These are phyloP conservation scores for Ormyrus rosae DNA, from an alignment of 2,888 invertebrate species.

Conservation along the genomic window DNA sequence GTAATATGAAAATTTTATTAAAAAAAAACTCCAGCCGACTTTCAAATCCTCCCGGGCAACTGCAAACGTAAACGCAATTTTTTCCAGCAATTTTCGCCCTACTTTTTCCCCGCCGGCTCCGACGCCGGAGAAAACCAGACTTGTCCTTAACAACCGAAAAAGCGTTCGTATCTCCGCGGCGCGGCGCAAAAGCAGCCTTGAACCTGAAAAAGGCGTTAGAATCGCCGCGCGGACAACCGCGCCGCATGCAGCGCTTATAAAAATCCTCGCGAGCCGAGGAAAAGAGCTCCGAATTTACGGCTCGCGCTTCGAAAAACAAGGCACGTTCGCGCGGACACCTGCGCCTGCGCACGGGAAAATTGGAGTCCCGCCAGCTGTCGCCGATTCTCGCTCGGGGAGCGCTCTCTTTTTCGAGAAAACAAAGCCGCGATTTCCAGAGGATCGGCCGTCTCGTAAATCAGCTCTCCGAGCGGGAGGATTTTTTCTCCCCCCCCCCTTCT, in stretches of 20 bases:
- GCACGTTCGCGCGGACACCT: not conserved
- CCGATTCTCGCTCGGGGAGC: conserved; percentile 18
- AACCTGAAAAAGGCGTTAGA: conserved; percentile 40
- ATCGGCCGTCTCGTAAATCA: not conserved
- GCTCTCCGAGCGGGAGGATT: not conserved
- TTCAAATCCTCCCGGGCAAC: no score
- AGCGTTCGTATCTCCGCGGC: not conserved
- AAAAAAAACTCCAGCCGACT: no score
- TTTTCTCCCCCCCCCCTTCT: no score
- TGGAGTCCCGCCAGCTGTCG: conserved; percentile 51
- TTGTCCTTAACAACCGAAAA: not conserved
- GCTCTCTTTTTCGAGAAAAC: not conserved
- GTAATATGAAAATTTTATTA: no score
- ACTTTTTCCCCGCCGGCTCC: not conserved
- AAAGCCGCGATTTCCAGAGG: conserved; percentile 15
- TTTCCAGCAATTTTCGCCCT: not conserved
- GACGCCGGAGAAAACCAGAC: not conserved
- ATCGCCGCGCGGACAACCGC: not conserved
- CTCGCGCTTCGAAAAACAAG: not conserved
- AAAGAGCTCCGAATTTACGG: conserved; percentile 29
- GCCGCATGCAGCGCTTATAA: not conserved
- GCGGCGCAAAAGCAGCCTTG: conserved; percentile 26
- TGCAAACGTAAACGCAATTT: no score
- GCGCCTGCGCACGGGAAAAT: conserved; percentile 7
- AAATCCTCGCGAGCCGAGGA: not conserved